Evolutionary conservation across 2,888 invertebrate genomes (phyloP).

Genomic region (Pasiphila rectangulata): DNA sequence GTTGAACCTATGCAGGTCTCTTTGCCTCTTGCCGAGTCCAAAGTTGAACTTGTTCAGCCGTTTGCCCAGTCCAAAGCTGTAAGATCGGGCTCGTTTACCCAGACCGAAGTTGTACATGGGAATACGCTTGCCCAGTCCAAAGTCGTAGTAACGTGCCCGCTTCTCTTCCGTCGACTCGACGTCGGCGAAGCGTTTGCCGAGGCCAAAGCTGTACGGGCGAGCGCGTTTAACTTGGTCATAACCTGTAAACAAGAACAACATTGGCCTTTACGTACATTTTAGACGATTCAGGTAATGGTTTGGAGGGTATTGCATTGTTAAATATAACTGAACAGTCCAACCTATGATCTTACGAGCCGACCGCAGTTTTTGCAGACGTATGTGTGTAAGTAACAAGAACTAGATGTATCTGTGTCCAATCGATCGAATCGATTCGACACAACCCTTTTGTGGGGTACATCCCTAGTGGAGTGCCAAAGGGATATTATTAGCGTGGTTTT

Average conservation of each 20-base stretch:
- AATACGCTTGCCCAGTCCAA: slow-evolving; percentile 70
- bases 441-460: too few relatives aligned
- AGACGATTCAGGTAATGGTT: too few relatives aligned
- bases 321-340: too few relatives aligned
- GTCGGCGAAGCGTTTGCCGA: slow-evolving; percentile 82
- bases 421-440: too few relatives aligned
- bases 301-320: too few relatives aligned
- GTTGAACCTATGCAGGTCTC: slow-evolving; percentile 73
- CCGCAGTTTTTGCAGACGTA: too few relatives aligned
- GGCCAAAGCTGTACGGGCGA: slow-evolving; percentile 85
- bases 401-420: too few relatives aligned
- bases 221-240: slow-evolving; percentile 75
- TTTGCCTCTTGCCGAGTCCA: slow-evolving; percentile 79
- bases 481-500: too few relatives aligned
- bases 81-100: slow-evolving; percentile 70
- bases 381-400: too few relatives aligned
- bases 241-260: slow-evolving; percentile 45
- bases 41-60: slow-evolving; percentile 78
- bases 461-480: too few relatives aligned
- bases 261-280: too few relatives aligned
- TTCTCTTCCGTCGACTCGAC: slow-evolving; percentile 62
- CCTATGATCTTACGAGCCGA: too few relatives aligned
- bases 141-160: slow-evolving; percentile 65
- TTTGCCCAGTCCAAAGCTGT: slow-evolving; percentile 82
- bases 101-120: slow-evolving; percentile 75